Base-by-base conservation (phyloP, 2,888 invertebrate genomes). In the Drosophila mayaguana region DNA sequence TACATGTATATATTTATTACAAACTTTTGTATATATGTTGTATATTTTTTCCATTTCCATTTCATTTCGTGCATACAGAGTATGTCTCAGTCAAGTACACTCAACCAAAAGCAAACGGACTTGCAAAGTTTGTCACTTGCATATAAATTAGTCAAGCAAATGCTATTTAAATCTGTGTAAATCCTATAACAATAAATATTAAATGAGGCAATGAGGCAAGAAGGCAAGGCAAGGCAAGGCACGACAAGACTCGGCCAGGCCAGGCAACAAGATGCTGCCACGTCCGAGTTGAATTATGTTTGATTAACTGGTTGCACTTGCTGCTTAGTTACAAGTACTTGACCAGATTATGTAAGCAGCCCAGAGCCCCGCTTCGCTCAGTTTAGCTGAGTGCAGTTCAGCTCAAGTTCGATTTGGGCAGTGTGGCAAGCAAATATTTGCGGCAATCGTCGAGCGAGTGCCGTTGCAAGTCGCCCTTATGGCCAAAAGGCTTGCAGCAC, bases 361-460 rank as follows among this genome's bases (percentile, higher is more conserved):
- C 22, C 46, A 22, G 14, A 2, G 16, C 14, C 14, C 12, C 4
- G 14, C 22, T 43, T n/a, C 1, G 20, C 22, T 43, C 5, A 14
- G 36, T 5, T n/a, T 9, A n/a, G 40, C 18, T 8, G 2, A 45
- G 22, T 45, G 8, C 36, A 32, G 25, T 12, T 66, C 48, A 55
- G 51, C 40, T 42, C n/a, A 42, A 16, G 25, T 34, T 38, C 43
- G 51, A 56, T 46, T 50, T 72, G 64, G 18, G 8, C 54, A 72
- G 51, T 55, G 60, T 59, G 66, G 71, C 71, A 25, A 75, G 53
- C 48, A 79, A 77, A 65, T 70, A 70, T 62, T 67, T 69, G 69
- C 77, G 78, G 45, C 79, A 80, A 46, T 70, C 69, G 20, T 70
- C 70, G 16, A 80, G 77, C 32, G 77, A 59, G 43, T 79, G 76